Base-by-base conservation (phyloP, 2,888 invertebrate species). In the Monochamus alternatus region DNA sequence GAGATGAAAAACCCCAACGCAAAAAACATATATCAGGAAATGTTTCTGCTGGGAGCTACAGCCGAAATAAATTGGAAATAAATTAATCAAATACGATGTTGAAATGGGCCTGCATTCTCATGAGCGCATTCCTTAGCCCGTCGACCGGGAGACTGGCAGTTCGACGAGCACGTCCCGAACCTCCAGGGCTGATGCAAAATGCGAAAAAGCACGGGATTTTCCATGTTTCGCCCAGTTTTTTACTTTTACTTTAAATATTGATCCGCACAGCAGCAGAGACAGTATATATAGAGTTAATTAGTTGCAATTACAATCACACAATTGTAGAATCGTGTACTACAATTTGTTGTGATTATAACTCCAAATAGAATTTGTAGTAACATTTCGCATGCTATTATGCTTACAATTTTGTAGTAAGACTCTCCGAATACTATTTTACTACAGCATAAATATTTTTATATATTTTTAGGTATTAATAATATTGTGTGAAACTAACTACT, bases 1-100 rank as follows among this genome's bases (percentile, higher is more conserved):
- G 55, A 14, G 22, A 55, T 22, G 55, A 55, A 55, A 55, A 55
- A 55, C 12, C 12, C n/a, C 55, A 22, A 55, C 55, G 14, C 12
- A 55, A 55, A 22, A 55, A 32, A 38, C 12, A 62, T 62, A 62
- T 32, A 32, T 62, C 62, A 32, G 62, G 62, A 62, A 38, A 62
- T 30, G 30, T 62, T 32, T 62, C 38, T 43, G 38, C 32, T 43
- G n/a, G 38, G 12, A n/a, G 62, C 62, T 62, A 62, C 62, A 62
- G 30, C 60, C 30, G 43, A 55, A 67, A 67, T 58, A 68, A 55
- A 68, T 68, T 68, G 68, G 22, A 68, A 68, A 68, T 68, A 68
- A 68, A 68, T 68, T 68, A 68, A 68, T 68, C 68, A 58, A 68
- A 68, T 68, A 30, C 47, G 22, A 43, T 58, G 68, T 32, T 14